Percentiles rank a stretch among this genome's conserved stretches.
phyloP scores from a whole-genome alignment of 2,888 invertebrate species.

The Cataglyphis livida region DNA sequence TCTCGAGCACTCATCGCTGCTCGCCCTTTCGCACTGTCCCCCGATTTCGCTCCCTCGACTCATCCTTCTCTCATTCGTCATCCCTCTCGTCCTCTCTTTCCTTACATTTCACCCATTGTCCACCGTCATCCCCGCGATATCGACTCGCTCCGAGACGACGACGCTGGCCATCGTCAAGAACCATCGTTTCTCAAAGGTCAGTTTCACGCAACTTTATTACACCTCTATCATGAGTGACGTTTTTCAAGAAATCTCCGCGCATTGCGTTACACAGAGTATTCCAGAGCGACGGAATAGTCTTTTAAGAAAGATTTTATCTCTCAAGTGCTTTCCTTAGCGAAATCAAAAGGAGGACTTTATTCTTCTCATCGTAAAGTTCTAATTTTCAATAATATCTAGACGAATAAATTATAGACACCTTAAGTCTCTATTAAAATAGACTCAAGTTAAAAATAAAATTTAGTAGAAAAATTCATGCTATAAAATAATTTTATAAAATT shows the following conservation, averaged over 20 bases:
- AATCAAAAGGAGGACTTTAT: background rate
- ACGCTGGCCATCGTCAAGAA: constrained; percentile 58
- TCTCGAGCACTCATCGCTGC: constrained; percentile 53
- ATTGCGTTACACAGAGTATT: background rate
- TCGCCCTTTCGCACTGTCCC: constrained; percentile 53
- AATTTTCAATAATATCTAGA: constrained; percentile 1
- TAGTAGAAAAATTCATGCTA: background rate
- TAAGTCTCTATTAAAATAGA: background rate
- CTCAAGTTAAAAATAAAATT: background rate
- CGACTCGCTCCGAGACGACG: constrained; percentile 66
- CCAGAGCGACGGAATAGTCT: background rate
- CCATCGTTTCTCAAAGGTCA: constrained; percentile 73
- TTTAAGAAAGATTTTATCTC: constrained; percentile 9
- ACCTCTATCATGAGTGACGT: background rate
- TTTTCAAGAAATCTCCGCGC: background rate
- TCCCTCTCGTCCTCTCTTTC: constrained; percentile 47
- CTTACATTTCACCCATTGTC: constrained; percentile 55
- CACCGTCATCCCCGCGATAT: constrained; percentile 61
- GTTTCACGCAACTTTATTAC: constrained; percentile 57
- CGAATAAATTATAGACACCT: background rate
- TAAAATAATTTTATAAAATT: constrained; percentile 9
- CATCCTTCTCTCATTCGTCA: constrained; percentile 66
- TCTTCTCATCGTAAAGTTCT: constrained; percentile 1
- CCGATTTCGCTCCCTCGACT: constrained; percentile 53
- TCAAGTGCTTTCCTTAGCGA: background rate